A percentile compares a stretch with the other conserved stretches of the same genome.
phyloP scores from a whole-genome alignment of 2,113 vertebrate species.

The Rattus rattus region DNA sequence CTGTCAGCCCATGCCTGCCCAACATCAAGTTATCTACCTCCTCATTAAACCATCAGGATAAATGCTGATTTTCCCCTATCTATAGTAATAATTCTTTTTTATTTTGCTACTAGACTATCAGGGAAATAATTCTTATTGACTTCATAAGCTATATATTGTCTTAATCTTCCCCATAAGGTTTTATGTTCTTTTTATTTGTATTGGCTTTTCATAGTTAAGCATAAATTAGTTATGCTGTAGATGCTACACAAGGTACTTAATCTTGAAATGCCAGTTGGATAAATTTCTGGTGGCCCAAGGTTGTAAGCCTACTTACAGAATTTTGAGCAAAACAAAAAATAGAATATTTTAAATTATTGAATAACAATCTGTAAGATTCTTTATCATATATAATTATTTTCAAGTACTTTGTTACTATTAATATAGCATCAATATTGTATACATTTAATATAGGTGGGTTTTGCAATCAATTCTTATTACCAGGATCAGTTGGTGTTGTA shows the following conservation, averaged over 20 bases:
- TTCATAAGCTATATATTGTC: neutral
- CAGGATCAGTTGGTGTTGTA: neutral
- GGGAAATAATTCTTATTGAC: neutral
- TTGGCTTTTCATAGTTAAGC: neutral
- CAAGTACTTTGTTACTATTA: neutral
- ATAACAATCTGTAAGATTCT: neutral
- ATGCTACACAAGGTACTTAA: neutral
- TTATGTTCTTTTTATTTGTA: conserved; percentile 26
- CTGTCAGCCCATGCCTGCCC: neutral
- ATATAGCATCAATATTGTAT: neutral
- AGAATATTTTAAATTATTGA: neutral
- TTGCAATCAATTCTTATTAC: neutral
- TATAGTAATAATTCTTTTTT: neutral
- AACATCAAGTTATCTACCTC: neutral
- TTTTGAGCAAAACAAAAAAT: neutral
- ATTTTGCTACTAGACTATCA: neutral
- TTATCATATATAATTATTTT: neutral
- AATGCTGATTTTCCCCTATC: neutral
- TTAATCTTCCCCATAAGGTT: neutral
- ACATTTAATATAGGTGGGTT: neutral
- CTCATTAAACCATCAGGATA: neutral
- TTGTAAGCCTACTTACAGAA: neutral
- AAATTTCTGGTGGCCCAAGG: neutral
- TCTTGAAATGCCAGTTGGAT: neutral
- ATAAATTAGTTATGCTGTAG: neutral